These are phyloP conservation scores for Drosophila sechellia DNA, from an alignment of 1,140 invertebrate species.

Conservation along the genomic window DNA sequence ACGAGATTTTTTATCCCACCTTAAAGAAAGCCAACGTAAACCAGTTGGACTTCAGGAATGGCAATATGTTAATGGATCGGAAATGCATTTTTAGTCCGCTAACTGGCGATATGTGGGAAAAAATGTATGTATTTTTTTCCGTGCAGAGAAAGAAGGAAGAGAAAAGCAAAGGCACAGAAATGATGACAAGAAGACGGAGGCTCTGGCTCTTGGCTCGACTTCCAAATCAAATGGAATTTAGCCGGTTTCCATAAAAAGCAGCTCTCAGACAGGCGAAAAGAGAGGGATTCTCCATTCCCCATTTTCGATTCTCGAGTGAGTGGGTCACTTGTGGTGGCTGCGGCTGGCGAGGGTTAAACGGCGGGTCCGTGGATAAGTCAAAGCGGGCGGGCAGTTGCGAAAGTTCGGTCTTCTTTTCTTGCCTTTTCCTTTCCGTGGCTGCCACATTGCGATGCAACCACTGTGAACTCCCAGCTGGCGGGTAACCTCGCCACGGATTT, in stretches of 20 bases:
- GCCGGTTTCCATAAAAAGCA: slow-evolving; percentile 80
- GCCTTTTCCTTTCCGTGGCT: slow-evolving; percentile 25
- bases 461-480: slow-evolving; percentile 25
- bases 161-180: slow-evolving; percentile 30
- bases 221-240: slow-evolving; percentile 80
- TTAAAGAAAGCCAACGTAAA: background rate
- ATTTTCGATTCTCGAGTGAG: slow-evolving; percentile 31
- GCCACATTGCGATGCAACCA: slow-evolving; percentile 8
- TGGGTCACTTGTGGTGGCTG: slow-evolving; percentile 48
- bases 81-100: background rate
- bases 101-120: background rate
- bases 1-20: too few species aligned
- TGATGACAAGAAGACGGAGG: slow-evolving; percentile 55
- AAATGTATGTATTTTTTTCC: slow-evolving; percentile 1
- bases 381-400: slow-evolving; percentile 25
- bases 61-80: slow-evolving; percentile 1
- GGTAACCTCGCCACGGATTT: background rate
- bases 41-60: background rate
- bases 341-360: slow-evolving; percentile 8
- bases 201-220: slow-evolving; percentile 56
- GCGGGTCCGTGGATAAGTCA: background rate
- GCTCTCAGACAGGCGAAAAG: slow-evolving; percentile 42
- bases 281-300: slow-evolving; percentile 2
- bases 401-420: slow-evolving; percentile 35
- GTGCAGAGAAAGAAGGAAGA: slow-evolving; percentile 35